phyloP scores from a whole-genome alignment of 2,888 invertebrate species.

The Xanthia togata region DNA sequence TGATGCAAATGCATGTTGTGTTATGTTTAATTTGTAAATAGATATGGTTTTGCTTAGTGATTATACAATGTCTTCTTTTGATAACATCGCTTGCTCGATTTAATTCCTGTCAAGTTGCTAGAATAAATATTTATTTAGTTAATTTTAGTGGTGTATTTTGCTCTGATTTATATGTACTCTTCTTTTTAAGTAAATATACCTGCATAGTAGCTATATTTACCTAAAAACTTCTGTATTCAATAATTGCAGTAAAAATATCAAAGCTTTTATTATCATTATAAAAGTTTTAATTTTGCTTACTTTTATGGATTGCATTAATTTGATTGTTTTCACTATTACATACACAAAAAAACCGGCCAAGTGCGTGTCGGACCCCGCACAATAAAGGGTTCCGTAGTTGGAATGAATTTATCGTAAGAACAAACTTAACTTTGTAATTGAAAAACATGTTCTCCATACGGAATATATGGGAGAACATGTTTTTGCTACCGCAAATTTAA shows the following conservation, averaged over 20 bases:
- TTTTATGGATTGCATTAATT: neutral
- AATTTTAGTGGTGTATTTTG: neutral
- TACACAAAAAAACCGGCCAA: no score
- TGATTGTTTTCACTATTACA: neutral
- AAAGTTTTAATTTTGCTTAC: neutral
- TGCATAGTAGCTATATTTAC: no score
- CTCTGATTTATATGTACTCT: neutral
- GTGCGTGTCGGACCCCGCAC: no score
- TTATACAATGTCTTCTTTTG: neutral
- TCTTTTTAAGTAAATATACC: no score
- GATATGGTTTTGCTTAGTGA: neutral
- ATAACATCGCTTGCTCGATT: neutral
- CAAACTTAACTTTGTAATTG: no score
- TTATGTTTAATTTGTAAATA: conserved; percentile 11
- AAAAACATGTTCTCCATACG: no score
- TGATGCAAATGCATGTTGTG: conserved; percentile 1
- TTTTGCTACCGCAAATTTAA: no score
- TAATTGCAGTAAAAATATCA: neutral
- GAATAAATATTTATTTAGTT: neutral
- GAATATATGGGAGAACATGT: no score
- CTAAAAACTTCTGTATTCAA: neutral
- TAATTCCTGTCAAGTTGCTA: neutral
- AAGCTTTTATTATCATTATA: neutral
- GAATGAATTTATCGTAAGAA: no score
- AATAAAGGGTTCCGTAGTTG: no score